Conservation (phyloP, 2,113 vertebrate species). For the Salvator merianae region DNA sequence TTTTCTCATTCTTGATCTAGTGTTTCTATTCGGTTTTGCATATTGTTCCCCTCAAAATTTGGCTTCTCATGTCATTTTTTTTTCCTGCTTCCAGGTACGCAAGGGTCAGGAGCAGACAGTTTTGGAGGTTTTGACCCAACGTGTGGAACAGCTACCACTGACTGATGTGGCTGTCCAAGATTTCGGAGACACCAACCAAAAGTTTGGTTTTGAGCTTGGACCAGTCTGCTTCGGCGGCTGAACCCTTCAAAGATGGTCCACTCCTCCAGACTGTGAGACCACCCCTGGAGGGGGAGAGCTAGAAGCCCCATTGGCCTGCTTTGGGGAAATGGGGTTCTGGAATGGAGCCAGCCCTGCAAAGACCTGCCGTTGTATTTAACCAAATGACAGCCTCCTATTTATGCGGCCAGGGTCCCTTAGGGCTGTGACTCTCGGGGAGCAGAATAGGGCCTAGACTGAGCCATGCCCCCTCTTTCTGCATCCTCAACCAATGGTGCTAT, state of each 20-base stretch:
- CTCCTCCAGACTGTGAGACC: neutral
- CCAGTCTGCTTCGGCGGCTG: slow-evolving; percentile 89
- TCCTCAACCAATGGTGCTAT: slow-evolving; percentile 25
- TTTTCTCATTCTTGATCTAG: neutral
- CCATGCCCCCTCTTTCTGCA: slow-evolving; percentile 17
- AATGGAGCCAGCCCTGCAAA: neutral
- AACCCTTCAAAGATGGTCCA: slow-evolving; percentile 13
- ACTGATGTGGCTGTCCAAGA: slow-evolving; percentile 82
- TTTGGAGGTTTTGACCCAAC: slow-evolving; percentile 80
- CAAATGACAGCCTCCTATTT: slow-evolving; percentile 31
- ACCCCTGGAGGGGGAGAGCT: neutral
- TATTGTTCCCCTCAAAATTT: neutral
- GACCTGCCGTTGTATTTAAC: slow-evolving; percentile 36
- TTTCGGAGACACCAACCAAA: slow-evolving; percentile 87
- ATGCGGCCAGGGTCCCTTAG: slow-evolving; percentile 27
- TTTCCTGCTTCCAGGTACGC: slow-evolving; percentile 73
- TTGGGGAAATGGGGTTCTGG: neutral
- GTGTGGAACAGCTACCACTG: slow-evolving; percentile 84
- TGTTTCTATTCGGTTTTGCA: neutral
- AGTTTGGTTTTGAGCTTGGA: slow-evolving; percentile 92
- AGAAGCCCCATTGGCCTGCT: neutral
- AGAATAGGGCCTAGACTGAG: slow-evolving; percentile 25
- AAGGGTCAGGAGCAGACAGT: slow-evolving; percentile 84
- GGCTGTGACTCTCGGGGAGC: slow-evolving; percentile 21
- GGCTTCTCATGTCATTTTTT: neutral